A percentile compares a stretch with the other conserved stretches of the same genome.
Conservation (phyloP, 2,113 vertebrate genomes). For the Nematolebias whitei region DNA sequence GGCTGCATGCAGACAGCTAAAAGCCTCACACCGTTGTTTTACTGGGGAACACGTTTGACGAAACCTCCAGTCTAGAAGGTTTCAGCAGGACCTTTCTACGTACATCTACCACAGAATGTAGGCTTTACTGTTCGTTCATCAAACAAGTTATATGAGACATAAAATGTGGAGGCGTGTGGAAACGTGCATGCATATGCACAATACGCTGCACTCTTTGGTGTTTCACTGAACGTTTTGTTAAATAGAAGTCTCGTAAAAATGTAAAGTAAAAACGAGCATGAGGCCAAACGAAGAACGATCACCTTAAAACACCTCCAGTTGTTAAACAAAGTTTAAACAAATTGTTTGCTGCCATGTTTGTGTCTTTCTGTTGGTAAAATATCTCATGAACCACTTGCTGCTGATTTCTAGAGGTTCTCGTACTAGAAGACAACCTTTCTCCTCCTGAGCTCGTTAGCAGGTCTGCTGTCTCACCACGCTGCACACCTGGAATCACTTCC, state of each 20-base stretch:
- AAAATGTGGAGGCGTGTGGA: not conserved
- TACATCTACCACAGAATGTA: conserved; percentile 7
- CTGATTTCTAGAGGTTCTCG: no score
- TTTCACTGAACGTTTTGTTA: not conserved
- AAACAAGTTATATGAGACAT: conserved; percentile 4
- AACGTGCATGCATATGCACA: not conserved
- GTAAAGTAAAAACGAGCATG: not conserved
- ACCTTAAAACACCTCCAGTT: no score
- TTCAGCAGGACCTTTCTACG: not conserved
- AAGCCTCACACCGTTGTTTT: conserved; percentile 61
- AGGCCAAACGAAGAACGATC: no score
- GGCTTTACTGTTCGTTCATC: conserved; percentile 11
- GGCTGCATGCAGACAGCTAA: conserved; percentile 66
- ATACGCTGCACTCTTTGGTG: not conserved
- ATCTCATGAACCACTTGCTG: no score
- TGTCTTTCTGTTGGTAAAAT: no score
- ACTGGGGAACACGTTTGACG: conserved; percentile 46
- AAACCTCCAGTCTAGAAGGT: conserved; percentile 29
- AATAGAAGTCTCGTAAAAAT: not conserved
- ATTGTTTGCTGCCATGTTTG: no score
- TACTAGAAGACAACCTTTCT: no score
- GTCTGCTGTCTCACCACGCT: no score
- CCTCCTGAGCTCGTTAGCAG: no score
- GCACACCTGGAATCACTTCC: no score
- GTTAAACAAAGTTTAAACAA: no score